Evolutionary conservation across 2,888 invertebrate species (phyloP).

Genomic region (Agrilus biguttatus): DNA sequence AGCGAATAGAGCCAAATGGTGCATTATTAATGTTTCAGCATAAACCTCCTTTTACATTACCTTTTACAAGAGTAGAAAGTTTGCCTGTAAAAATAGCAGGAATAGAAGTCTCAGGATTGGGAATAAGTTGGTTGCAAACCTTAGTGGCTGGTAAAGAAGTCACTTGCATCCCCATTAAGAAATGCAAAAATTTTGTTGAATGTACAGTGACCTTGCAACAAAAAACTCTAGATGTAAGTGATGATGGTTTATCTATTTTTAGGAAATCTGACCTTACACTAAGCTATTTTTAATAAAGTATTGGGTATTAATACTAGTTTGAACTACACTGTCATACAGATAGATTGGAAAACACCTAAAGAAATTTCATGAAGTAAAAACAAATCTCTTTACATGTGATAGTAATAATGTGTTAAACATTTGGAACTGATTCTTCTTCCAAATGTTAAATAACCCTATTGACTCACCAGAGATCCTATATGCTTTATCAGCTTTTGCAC

Average conservation of each 20-base stretch:
- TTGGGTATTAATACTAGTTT: too few relatives aligned
- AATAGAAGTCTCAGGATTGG: constrained; percentile 33
- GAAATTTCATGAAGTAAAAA: constrained; percentile 1
- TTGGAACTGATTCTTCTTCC: too few relatives aligned
- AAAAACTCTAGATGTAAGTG: constrained; percentile 19
- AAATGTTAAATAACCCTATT: too few relatives aligned
- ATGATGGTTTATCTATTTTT: not conserved
- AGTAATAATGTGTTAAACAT: too few relatives aligned
- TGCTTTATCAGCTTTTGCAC: too few relatives aligned
- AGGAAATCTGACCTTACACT: too few relatives aligned
- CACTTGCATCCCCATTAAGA: constrained; percentile 30
- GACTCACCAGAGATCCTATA: too few relatives aligned
- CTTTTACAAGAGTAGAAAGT: constrained; percentile 17
- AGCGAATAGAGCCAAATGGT: constrained; percentile 28
- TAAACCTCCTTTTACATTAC: constrained; percentile 24
- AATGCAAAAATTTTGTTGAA: constrained; percentile 29
- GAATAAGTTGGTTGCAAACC: constrained; percentile 32
- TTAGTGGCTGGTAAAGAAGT: constrained; percentile 28
- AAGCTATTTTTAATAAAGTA: too few relatives aligned
- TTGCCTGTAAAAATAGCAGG: constrained; percentile 39
- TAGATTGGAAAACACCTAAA: constrained; percentile 1
- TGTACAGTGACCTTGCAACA: constrained; percentile 30
- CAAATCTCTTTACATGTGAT: not conserved
- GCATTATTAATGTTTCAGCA: constrained; percentile 29
- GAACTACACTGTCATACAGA: not conserved